phyloP scores from a whole-genome alignment of 92 coral and sea anemone species.

The Phenganax subtilis region DNA sequence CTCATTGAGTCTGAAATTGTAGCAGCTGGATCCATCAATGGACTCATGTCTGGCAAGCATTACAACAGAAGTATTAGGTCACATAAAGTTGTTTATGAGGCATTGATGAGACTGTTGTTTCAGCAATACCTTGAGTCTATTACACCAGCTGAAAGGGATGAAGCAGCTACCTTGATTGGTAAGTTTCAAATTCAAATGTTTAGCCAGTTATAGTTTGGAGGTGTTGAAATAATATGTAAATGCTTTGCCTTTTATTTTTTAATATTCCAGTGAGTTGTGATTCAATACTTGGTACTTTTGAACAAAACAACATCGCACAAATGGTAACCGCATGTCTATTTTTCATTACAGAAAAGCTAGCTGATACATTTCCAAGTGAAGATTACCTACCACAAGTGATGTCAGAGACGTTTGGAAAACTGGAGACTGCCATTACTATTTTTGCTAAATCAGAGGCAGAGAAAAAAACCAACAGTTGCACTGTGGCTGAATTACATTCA shows the following conservation, averaged over 20 bases:
- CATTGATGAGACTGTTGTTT: constrained; percentile 8
- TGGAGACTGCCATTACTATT: background rate
- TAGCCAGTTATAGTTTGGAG: background rate
- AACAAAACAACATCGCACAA: too few species aligned
- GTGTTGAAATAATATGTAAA: background rate
- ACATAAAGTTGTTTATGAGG: constrained; percentile 17
- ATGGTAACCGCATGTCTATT: background rate
- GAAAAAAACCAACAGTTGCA: background rate
- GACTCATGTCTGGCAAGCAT: background rate
- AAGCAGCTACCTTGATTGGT: constrained; percentile 13
- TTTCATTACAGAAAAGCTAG: background rate
- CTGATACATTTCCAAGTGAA: background rate
- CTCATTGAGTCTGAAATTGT: constrained; percentile 23
- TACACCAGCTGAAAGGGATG: background rate
- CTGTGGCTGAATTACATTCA: background rate
- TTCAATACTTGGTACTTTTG: too few species aligned
- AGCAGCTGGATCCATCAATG: background rate
- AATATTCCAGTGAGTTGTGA: background rate
- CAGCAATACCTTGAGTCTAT: constrained; percentile 10
- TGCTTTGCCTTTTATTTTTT: constrained; percentile 1
- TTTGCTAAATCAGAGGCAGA: background rate
- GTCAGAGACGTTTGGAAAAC: background rate
- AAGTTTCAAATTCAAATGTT: constrained; percentile 14
- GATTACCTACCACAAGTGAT: background rate
- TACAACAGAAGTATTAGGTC: constrained; percentile 17